These are phyloP conservation scores for Geodia barretti DNA, from an alignment of 37 sponge, comb jelly and placozoan species.

Conservation along the genomic window DNA sequence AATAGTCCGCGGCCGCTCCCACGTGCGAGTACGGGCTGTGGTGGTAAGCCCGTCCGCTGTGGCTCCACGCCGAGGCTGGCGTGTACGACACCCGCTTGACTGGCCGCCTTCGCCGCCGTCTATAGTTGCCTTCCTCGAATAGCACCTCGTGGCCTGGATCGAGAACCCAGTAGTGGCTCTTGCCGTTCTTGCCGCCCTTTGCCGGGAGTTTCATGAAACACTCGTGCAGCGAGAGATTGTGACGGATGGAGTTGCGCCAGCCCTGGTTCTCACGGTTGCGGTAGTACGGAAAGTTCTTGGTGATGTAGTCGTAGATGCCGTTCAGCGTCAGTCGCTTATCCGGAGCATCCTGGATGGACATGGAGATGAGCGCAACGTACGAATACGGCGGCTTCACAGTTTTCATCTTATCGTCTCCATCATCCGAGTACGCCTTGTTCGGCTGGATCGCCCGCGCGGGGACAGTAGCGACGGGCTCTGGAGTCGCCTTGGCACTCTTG, in stretches of 20 bases:
- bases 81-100: slow-evolving; percentile 62
- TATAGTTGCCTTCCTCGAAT: slow-evolving; percentile 92
- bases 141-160: slow-evolving; percentile 86
- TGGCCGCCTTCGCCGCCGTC: slow-evolving; percentile 79
- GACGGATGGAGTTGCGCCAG: slow-evolving; percentile 94
- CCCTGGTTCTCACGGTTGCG: slow-evolving; percentile 92
- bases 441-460: slow-evolving; percentile 76
- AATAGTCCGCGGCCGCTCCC: neutral
- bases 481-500: slow-evolving; percentile 64
- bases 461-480: slow-evolving; percentile 79
- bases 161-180: slow-evolving; percentile 93
- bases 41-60: neutral
- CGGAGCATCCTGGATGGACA: slow-evolving; percentile 84
- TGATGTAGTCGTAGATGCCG: slow-evolving; percentile 93
- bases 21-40: neutral
- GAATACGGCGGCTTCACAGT: slow-evolving; percentile 90
- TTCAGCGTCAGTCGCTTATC: slow-evolving; percentile 89
- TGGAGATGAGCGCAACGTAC: slow-evolving; percentile 92
- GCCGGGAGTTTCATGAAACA: slow-evolving; percentile 93
- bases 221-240: slow-evolving; percentile 94
- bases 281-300: slow-evolving; percentile 92
- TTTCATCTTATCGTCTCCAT: slow-evolving; percentile 66
- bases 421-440: slow-evolving; percentile 46
- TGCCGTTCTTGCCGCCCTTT: slow-evolving; percentile 88
- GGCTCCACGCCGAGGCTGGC: neutral